Base-by-base conservation (phyloP, 2,888 invertebrate genomes). In the Ochlodes sylvanus region DNA sequence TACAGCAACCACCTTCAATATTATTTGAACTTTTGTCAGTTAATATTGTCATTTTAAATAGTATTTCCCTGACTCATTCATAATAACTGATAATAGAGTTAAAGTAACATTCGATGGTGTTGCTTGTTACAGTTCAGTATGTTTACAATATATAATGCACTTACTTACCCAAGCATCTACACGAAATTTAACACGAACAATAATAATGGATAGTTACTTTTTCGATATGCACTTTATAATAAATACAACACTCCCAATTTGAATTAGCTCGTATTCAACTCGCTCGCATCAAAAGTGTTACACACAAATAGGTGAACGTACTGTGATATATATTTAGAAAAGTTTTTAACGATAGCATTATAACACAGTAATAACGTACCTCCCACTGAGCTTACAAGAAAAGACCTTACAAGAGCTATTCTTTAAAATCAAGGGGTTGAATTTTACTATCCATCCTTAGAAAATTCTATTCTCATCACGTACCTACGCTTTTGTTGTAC, bases 311-410 rank as follows among this genome's bases (percentile, higher is more conserved):
- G 68, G 68, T 68, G 63, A 63, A 68, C 38, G 68, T 63, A 68
- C 63, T 52, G 57, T 19, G 68, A 52, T 68, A 68, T 68, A 68
- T 61, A 68, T 68, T 68, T 68, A 68, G 68, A 68, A 68, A 63
- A 63, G 57, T 38, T 68, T 62, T 62, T 63, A 56, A 58, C 42
- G 63, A 56, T 47, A 63, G 17, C 34, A 62, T 62, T 62, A 50
- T 56, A 56, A 68, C 55, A 66, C 42, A 61, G 67, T 19, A 67
- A 41, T 62, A 54, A 68, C 68, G 9, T 55, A 55, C 62, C 60
- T 54, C 68, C 67, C 55, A 56, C 61, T 7, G 55, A 61, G 67
- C 38, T 56, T 67, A 14, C 50, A 50, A 15, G 21, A 41, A 67
- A 61, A 15, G 41, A 27, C 19, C n/a, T 32, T 44, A 38, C n/a